These are phyloP conservation scores for Orthonyx spaldingii DNA, from an alignment of 2,113 vertebrate species.

Conservation along the genomic window DNA sequence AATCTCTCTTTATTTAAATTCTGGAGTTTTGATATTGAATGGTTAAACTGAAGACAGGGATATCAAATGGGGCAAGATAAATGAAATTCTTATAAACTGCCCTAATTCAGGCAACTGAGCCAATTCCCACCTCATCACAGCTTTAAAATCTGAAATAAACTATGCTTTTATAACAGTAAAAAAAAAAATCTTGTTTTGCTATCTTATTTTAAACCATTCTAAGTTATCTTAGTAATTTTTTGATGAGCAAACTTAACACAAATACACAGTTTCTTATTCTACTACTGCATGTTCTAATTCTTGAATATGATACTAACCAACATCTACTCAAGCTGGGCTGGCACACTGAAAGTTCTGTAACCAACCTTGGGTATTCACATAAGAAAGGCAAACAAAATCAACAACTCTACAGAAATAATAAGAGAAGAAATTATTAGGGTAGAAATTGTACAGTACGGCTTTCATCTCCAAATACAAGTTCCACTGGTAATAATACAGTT, in stretches of 20 bases:
- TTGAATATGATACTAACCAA: background rate
- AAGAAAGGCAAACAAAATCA: constrained; percentile 1
- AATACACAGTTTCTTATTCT: background rate
- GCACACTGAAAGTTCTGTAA: background rate
- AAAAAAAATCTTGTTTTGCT: background rate
- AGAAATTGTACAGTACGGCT: background rate
- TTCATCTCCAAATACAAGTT: background rate
- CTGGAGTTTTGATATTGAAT: background rate
- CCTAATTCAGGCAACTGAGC: background rate
- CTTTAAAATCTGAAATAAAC: background rate
- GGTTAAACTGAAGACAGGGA: background rate
- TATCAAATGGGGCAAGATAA: background rate
- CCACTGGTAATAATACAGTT: background rate
- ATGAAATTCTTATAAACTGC: background rate
- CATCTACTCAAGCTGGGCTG: background rate
- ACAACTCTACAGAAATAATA: background rate
- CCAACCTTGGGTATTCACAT: background rate
- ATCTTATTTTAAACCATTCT: background rate
- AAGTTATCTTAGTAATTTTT: background rate
- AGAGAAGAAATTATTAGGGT: background rate
- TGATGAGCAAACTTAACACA: background rate
- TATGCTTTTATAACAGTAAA: background rate
- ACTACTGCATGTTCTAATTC: background rate
- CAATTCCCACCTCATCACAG: background rate
- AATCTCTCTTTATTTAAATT: background rate